Percentiles rank a stretch among this genome's conserved stretches.
These are phyloP conservation scores for Siphlonurus alternatus DNA, from an alignment of 2,888 invertebrate genomes.

Conservation along the genomic window DNA sequence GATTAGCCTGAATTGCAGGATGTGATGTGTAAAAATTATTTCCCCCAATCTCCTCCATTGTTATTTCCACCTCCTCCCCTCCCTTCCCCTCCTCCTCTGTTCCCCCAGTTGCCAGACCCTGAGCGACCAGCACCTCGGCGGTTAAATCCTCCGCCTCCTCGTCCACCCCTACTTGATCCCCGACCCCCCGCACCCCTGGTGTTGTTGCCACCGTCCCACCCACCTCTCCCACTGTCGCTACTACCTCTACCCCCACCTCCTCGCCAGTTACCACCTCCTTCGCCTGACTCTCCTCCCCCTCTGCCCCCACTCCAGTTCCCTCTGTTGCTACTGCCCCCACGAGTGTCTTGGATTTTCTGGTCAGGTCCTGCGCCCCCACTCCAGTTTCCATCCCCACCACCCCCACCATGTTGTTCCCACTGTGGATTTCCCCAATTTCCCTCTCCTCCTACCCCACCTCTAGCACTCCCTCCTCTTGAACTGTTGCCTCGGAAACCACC, in stretches of 20 bases:
- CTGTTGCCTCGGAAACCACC: not conserved
- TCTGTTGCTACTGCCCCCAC: not conserved
- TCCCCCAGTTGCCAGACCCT: not conserved
- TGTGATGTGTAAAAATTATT: not conserved
- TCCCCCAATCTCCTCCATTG: constrained; percentile 9
- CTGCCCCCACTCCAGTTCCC: not conserved
- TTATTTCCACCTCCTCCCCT: constrained; percentile 6
- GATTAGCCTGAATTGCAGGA: not conserved
- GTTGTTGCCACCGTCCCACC: constrained; percentile 4
- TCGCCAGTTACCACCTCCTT: constrained; percentile 3
- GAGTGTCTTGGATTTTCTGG: not conserved
- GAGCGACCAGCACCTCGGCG: not conserved
- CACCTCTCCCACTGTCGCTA: constrained; percentile 2
- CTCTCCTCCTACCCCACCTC: not conserved
- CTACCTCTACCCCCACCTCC: constrained; percentile 1
- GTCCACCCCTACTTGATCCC: constrained; percentile 6
- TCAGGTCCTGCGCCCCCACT: not conserved
- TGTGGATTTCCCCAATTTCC: not conserved
- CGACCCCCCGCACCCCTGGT: not conserved
- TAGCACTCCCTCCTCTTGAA: not conserved
- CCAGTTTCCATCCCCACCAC: not conserved
- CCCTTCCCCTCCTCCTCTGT: constrained; percentile 6
- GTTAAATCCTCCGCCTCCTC: not conserved
- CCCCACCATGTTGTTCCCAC: not conserved
- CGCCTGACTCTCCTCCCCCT: constrained; percentile 4